phyloP scores from a whole-genome alignment of 2,888 invertebrate species.

The Ceriagrion tenellum region DNA sequence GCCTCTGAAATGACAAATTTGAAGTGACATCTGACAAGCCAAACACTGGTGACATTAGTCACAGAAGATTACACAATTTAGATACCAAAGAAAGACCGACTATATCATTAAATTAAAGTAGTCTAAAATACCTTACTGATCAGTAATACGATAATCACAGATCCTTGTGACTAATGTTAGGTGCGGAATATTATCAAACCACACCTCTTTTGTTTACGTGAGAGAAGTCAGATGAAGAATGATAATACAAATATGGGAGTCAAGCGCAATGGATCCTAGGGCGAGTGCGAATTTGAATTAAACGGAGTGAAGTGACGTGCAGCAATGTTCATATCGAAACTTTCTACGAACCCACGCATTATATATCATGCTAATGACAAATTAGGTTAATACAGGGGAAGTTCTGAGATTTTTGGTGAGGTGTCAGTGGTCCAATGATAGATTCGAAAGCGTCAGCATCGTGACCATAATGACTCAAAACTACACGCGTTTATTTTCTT shows the following conservation, averaged over 20 bases:
- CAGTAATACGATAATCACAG: background rate
- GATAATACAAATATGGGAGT: background rate
- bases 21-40: background rate
- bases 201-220: constrained; percentile 60
- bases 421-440: background rate
- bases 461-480: too few species aligned
- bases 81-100: background rate
- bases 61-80: background rate
- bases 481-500: too few species aligned
- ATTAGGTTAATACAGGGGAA: background rate
- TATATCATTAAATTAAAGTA: background rate
- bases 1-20: background rate
- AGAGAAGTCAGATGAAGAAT: background rate
- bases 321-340: background rate
- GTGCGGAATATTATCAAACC: background rate
- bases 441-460: background rate
- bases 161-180: background rate
- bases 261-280: background rate
- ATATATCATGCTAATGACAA: background rate
- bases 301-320: background rate
- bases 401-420: background rate
- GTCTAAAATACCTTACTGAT: background rate
- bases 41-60: background rate
- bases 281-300: background rate
- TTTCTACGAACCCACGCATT: background rate